A percentile compares a stretch with the other conserved stretches of the same genome.
Evolutionary conservation across 2,888 invertebrate genomes (phyloP).

Genomic region (Melinaea menophilus): DNA sequence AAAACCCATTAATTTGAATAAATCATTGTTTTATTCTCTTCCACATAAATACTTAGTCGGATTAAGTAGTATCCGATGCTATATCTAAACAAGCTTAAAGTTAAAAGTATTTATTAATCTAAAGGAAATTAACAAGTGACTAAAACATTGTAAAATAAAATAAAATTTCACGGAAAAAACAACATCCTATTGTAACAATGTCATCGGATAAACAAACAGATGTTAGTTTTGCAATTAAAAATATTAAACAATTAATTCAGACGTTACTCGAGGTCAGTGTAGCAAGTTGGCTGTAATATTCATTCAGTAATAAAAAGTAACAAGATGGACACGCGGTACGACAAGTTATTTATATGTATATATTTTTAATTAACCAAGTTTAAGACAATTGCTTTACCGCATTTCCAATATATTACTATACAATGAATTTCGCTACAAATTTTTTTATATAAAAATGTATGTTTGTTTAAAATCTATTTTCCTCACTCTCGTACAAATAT

Average conservation of each 20-base stretch:
- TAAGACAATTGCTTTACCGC: constrained; percentile 15
- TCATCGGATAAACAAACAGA: neutral
- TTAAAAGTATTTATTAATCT: constrained; percentile 54
- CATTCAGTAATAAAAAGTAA: constrained; percentile 11
- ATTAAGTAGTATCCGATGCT: constrained; percentile 46
- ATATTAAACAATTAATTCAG: too few relatives aligned
- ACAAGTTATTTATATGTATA: constrained; percentile 12
- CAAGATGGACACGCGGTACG: constrained; percentile 21
- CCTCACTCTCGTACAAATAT: constrained; percentile 5
- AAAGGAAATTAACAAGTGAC: constrained; percentile 63
- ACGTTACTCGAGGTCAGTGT: too few relatives aligned
- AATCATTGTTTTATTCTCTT: constrained; percentile 67
- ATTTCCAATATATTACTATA: constrained; percentile 14
- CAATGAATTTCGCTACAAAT: neutral
- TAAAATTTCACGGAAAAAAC: constrained; percentile 19
- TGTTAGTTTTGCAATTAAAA: neutral
- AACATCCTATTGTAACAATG: neutral
- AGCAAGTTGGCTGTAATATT: too few relatives aligned
- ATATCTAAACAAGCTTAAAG: constrained; percentile 53
- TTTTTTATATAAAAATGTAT: neutral
- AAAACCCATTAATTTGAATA: constrained; percentile 49
- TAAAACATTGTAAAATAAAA: constrained; percentile 54
- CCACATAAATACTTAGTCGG: constrained; percentile 71
- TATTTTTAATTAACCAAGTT: neutral
- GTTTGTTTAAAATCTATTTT: neutral